A percentile compares a stretch with the other conserved stretches of the same genome.
Conservation (phyloP, 2,113 vertebrate genomes). For the Caracal caracal region DNA sequence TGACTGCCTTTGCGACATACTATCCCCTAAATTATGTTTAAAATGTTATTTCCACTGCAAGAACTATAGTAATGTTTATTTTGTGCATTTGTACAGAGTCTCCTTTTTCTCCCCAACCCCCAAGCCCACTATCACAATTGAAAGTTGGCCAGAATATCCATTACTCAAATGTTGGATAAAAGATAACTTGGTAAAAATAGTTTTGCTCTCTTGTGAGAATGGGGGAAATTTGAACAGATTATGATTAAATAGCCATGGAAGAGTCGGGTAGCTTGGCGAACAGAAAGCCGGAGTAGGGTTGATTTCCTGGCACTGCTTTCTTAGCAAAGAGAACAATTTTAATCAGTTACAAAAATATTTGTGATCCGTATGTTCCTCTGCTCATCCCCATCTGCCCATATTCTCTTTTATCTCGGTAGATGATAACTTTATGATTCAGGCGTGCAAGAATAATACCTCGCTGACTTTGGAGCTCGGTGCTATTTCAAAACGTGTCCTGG, state of each 20-base stretch:
- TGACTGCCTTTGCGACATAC: background rate
- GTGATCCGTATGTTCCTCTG: conserved; percentile 76
- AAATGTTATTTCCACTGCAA: background rate
- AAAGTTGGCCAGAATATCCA: background rate
- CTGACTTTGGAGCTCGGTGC: conserved; percentile 71
- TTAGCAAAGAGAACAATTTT: conserved; percentile 76
- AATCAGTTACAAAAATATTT: conserved; percentile 81
- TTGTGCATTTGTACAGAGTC: background rate
- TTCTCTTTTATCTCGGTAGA: conserved; percentile 67
- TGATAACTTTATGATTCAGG: conserved; percentile 79
- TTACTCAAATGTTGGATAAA: background rate
- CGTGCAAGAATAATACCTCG: conserved; percentile 79
- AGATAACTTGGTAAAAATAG: background rate
- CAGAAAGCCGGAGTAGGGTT: conserved; percentile 40
- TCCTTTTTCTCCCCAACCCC: background rate
- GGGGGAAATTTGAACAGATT: background rate
- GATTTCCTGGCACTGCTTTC: conserved; percentile 47
- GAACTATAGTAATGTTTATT: background rate
- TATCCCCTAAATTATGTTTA: background rate
- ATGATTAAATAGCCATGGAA: background rate
- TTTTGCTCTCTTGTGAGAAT: background rate
- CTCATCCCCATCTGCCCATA: conserved; percentile 72
- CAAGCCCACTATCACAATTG: background rate
- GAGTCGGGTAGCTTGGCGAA: conserved; percentile 30
- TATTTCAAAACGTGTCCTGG: conserved; percentile 77